Percentiles rank a stretch among this genome's conserved stretches.
Conservation (phyloP, 2,797 vertebrate genomes). For the Enteromius treurensis region DNA sequence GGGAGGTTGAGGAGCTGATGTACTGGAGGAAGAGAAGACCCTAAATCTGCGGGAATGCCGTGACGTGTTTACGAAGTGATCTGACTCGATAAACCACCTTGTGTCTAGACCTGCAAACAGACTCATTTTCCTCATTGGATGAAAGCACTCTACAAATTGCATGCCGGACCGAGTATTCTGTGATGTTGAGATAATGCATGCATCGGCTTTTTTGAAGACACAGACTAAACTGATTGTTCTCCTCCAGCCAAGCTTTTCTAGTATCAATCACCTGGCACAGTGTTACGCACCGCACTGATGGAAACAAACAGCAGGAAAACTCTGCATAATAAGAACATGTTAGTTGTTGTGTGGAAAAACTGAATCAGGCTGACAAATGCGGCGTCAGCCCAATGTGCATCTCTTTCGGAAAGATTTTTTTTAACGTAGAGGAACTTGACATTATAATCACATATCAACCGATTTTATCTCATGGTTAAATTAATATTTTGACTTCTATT, state of each 20-base stretch:
- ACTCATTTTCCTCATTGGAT: constrained; percentile 53
- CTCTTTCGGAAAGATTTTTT: not conserved
- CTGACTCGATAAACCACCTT: constrained; percentile 56
- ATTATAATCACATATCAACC: not conserved
- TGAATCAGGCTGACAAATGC: constrained; percentile 12
- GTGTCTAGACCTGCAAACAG: constrained; percentile 53
- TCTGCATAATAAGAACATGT: constrained; percentile 15
- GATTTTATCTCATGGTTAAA: not conserved
- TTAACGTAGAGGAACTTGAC: not conserved
- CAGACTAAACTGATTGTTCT: constrained; percentile 55
- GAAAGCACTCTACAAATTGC: constrained; percentile 58
- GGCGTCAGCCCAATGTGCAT: not conserved
- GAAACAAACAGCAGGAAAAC: constrained; percentile 22
- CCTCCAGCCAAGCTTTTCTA: constrained; percentile 43
- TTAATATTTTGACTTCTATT: not conserved
- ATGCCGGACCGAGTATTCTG: constrained; percentile 35
- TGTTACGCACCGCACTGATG: constrained; percentile 30
- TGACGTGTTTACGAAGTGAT: constrained; percentile 34
- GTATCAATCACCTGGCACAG: constrained; percentile 50
- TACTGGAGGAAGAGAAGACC: constrained; percentile 10
- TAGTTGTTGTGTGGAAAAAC: constrained; percentile 19
- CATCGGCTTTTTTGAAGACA: constrained; percentile 43
- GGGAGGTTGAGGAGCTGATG: constrained; percentile 21
- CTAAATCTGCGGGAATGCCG: not conserved
- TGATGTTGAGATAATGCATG: constrained; percentile 59